Base-by-base conservation (phyloP, 2,797 vertebrate genomes). In the Coregonus suidteri region DNA sequence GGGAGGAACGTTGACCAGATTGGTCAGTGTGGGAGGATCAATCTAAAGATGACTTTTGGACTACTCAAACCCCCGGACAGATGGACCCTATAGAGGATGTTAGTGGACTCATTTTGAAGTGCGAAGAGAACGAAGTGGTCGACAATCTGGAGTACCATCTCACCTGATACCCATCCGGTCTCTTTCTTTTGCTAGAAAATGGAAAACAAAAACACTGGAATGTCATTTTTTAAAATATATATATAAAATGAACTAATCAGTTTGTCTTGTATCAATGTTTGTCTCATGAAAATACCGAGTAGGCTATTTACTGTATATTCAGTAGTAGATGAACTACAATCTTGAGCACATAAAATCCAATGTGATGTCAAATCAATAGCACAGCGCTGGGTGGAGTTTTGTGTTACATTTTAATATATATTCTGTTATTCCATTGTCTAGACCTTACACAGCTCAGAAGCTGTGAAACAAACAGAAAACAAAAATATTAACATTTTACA, bases 181-280 rank as follows among this genome's bases (percentile, higher is more conserved):
- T 79, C 75, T 83, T 71, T 82, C 79, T 92, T 92, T 91, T 90
- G 87, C 91, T 91, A 91, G 90, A 93, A 94, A 93, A 91, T 89
- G 84, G 85, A 92, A 93, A 93, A 92, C 80, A 88, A 90, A 94
- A 94, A 94, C 93, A 94, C 93, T 95, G 93, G 93, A 94, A 94
- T 94, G 92, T 93, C 85, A 88, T 73, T 88, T 91, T 91, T 92
- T 85, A 81, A 90, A 91, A 87, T 76, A 88, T 81, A 88, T 77
- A 88, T 88, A 87, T 86, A 81, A 86, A 79, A 83, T 25, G 1
- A 75, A 69, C 76, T 75, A 87, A 86, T 84, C 74, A 69, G 80
- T 54, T 34, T 73, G 25, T 72, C 7, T 72, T 34, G 13, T 0
- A n/a, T 51, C 20, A 25, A 25, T 4, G 56, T 59, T 9, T 41